Evolutionary conservation across 1,140 invertebrate genomes (phyloP), one percentile per base, ranked within the genome.

Genomic region (Dinoponera quadriceps): DNA sequence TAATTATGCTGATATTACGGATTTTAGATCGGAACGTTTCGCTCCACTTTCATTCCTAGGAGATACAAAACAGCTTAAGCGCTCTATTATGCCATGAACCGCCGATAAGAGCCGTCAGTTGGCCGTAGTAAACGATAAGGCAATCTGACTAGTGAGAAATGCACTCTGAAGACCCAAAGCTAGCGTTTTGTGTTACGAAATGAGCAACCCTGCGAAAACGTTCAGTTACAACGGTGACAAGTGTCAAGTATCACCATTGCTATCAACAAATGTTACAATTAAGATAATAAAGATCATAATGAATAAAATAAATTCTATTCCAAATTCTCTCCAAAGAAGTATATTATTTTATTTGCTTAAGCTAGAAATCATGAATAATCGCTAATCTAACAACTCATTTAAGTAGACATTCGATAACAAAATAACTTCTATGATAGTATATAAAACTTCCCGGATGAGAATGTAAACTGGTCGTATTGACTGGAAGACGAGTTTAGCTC

Each of bases 61-160:
- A 3, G 38, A 7, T 5, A 9, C 38, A 44, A 44, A 33, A 44
- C 7, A 9, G 38, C 38, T 44, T 44, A 3, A 44, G 20, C 16
- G 16, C 9, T 66, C 22, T 22, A 20, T 66, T 66, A 38, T 51
- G 13, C 5, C 25, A 22, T 25, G 5, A 60, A 29, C 20, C 14
- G 22, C 22, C 16, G 33, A 57, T 3, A 60, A 49, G n/a, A 18
- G 22, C 14, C 2, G 38, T 57, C 1, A 77, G 55, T 57, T 49
- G 25, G n/a, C n/a, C n/a, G n/a, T n/a, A n/a, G n/a, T n/a, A n/a
- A n/a, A n/a, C 16, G 74, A 75, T 51, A 57, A 82, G 9, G 2
- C 14, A 48, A 66, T 77, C 27, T 55, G 14, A 20, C 14, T 62
- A 54, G 38, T 75, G 33, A 51, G 29, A 51, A 54, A 77, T 22